Evolutionary conservation across 2,797 vertebrate genomes (phyloP), one percentile per base, ranked within the genome.

Genomic region (Falco berigora): DNA sequence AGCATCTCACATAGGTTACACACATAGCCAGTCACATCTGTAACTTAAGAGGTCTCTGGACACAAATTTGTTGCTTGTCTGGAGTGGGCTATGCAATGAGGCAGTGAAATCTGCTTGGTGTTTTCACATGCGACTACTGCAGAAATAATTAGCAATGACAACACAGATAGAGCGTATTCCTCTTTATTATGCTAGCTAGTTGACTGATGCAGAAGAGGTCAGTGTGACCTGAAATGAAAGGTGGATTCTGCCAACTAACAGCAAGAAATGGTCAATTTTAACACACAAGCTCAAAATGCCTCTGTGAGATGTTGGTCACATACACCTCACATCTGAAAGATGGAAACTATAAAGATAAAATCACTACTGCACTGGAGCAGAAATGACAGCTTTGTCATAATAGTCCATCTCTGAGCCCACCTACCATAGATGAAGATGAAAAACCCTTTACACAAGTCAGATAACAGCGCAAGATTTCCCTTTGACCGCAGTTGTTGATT

Each of bases 321-420:
- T 36, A 62, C 13, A 76, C 8, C 8, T 76, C 63, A 47, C 4
- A 71, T 66, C 49, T 61, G 72, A 87, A 92, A 92, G 21, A 72
- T 36, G 73, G 59, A 89, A 93, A 63, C 28, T 78, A n/a, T 44
- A 47, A 94, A 88, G 90, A 78, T n/a, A 89, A 88, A 89, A 93
- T 82, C 68, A 75, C 46, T 74, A 71, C 49, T 79, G 72, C 42
- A 74, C 28, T 56, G 56, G 74, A 92, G 34, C 52, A 89, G 77
- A 93, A 94, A 93, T 55, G 58, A 91, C 64, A 89, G 64, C 9
- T 87, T 64, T 91, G 90, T 93, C 77, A 50, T 89, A 88, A 52
- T 5, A 91, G 76, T 72, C 61, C 69, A 61, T 83, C 64, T 95
- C 78, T 4, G 32, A 90, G 74, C 44, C 74, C 30, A 32, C 42